Evolutionary conservation across 2,797 vertebrate species (phyloP).

Genomic region (Onychomys arenicola): DNA sequence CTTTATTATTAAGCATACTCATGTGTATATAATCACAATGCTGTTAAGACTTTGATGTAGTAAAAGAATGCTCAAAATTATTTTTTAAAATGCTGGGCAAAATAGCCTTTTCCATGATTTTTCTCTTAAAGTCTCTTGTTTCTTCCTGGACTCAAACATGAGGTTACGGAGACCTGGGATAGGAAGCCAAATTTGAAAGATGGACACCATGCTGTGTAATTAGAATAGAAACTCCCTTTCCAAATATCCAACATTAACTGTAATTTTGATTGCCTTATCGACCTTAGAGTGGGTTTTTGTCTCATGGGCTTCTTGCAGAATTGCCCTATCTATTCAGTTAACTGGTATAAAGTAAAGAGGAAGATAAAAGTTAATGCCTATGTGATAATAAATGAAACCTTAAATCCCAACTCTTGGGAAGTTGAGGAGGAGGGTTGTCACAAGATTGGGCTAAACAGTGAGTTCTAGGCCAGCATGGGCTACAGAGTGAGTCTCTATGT

Average conservation of each 20-base stretch:
- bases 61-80: not conserved
- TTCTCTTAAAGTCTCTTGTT: not conserved
- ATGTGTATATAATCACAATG: not conserved
- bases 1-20: constrained; percentile 22
- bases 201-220: too few species aligned
- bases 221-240: not conserved
- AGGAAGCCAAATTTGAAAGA: not conserved
- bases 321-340: not conserved
- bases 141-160: not conserved
- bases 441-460: not conserved
- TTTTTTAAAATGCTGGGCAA: not conserved
- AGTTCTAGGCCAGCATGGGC: not conserved
- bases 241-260: not conserved
- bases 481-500: not conserved
- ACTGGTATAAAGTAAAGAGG: not conserved
- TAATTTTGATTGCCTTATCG: not conserved
- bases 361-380: not conserved
- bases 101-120: not conserved
- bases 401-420: not conserved
- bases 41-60: constrained; percentile 26
- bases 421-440: not conserved
- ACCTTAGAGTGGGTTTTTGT: not conserved
- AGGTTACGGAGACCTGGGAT: not conserved
- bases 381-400: not conserved
- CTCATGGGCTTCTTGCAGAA: not conserved